A percentile compares a stretch with the other conserved stretches of the same genome.
These are phyloP conservation scores for Drosophila equinoxialis DNA, from an alignment of 1,140 invertebrate species.

Conservation along the genomic window DNA sequence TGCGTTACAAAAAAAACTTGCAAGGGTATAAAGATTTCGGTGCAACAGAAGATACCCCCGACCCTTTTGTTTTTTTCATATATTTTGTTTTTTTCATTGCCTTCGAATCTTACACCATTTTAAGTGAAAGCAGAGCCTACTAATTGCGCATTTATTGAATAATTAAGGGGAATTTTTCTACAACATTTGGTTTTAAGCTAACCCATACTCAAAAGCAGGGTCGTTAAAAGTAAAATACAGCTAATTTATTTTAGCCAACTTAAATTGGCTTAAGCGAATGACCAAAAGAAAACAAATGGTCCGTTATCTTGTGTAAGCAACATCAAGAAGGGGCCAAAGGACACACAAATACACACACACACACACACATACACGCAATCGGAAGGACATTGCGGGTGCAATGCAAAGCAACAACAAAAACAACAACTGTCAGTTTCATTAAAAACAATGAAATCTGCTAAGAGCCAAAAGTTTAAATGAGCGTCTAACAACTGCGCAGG, in stretches of 20 bases:
- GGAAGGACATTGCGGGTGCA: slow-evolving; percentile 63
- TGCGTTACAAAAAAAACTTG: no score
- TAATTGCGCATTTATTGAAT: slow-evolving; percentile 45
- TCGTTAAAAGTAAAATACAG: slow-evolving; percentile 69
- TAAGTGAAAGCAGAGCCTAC: not conserved
- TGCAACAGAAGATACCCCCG: no score
- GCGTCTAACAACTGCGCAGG: slow-evolving; percentile 65
- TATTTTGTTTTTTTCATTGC: not conserved
- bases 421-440: slow-evolving; percentile 74
- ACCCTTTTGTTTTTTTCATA: no score
- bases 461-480: slow-evolving; percentile 80
- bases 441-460: slow-evolving; percentile 80
- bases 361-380: not conserved
- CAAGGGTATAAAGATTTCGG: no score
- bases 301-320: slow-evolving; percentile 69
- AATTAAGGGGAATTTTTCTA: slow-evolving; percentile 63
- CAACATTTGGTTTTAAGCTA: slow-evolving; percentile 45
- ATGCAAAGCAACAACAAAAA: slow-evolving; percentile 54
- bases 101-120: not conserved
- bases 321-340: slow-evolving; percentile 37
- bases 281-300: slow-evolving; percentile 75
- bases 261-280: slow-evolving; percentile 79
- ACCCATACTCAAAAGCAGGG: slow-evolving; percentile 16
- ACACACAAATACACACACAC: slow-evolving; percentile 34
- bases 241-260: slow-evolving; percentile 79